Evolutionary conservation across 53 echinoderm and acorn worm genomes (phyloP).

Genomic region (Stichopus horrens): DNA sequence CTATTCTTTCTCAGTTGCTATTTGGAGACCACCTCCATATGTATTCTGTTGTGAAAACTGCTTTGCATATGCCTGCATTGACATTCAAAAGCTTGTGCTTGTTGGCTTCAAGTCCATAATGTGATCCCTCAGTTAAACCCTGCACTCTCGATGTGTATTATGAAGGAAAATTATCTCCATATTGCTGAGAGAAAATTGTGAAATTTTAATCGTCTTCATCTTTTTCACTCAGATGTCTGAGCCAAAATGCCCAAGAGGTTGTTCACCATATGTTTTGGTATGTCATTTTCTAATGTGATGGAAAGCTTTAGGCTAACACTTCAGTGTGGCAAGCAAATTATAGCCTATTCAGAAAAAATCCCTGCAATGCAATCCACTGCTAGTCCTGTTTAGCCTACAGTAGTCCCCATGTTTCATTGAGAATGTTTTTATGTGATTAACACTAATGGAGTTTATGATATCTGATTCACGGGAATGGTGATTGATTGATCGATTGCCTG

Average conservation of each 20-base stretch:
- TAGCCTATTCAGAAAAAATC: slow-evolving; percentile 1
- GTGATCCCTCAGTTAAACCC: background rate
- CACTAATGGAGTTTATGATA: background rate
- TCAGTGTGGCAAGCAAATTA: background rate
- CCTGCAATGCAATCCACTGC: slow-evolving; percentile 45
- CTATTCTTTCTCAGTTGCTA: no score
- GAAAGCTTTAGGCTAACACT: background rate
- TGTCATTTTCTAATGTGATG: slow-evolving; percentile 12
- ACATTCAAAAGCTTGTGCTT: slow-evolving; percentile 6
- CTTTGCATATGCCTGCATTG: background rate
- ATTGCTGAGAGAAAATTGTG: background rate
- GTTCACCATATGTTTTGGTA: slow-evolving; percentile 39
- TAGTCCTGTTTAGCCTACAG: slow-evolving; percentile 32
- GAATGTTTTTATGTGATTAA: background rate
- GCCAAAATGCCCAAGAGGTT: slow-evolving; percentile 38
- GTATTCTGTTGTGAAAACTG: background rate
- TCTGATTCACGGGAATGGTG: no score
- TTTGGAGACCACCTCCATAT: no score
- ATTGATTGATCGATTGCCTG: no score
- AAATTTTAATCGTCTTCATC: background rate
- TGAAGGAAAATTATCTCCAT: background rate
- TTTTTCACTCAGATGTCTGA: slow-evolving; percentile 24
- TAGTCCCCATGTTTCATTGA: slow-evolving; percentile 18
- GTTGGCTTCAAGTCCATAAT: background rate
- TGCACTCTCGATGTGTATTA: background rate